Evolutionary conservation across 2,113 vertebrate species (phyloP), one percentile per base, ranked within the genome.

Genomic region (Thunnus maccoyii): DNA sequence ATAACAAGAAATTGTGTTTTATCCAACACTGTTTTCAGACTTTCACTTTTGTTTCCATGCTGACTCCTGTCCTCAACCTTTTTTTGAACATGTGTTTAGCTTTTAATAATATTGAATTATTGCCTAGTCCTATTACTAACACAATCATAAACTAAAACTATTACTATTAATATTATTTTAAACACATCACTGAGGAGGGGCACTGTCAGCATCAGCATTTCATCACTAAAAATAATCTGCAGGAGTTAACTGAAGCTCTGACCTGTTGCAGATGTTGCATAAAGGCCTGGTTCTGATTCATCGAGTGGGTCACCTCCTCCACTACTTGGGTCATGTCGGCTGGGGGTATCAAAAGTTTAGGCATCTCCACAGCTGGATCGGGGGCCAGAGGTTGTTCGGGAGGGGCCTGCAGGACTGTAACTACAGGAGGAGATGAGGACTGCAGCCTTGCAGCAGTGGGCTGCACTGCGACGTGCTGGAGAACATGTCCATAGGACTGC

Each of bases 251-350:
- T 10, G 15, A 11, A 0, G 44, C 41, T 66, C 89, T 82, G n/a
- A 94, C 95, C 94, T 95, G 92, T 77, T 94, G 92, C 61, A 94
- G 76, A 67, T 91, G 91, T 64, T 94, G 93, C 76, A 94, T 89
- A 66, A 94, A 94, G 86, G 80, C 88, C 77, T 95, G 91, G 87
- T 91, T 94, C 57, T 86, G 91, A 74, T 80, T 67, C 85, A 85
- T 32, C 20, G 86, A 80, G 48, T 87, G 76, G 63, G 84, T 66
- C 71, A 78, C 88, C 86, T 90, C 89, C 36, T 94, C 92, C 80
- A 84, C 86, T 14, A 50, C 88, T 36, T 84, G 91, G 71, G 63
- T 89, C 69, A 90, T 62, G 30, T 93, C 91, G 44, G 85, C 72
- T 10, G 90, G 89, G 46, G 90, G 87, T 63, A 93, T 69, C 82